Conservation (phyloP, 2,888 invertebrate genomes). For the Pachycephus smyrnensis region DNA sequence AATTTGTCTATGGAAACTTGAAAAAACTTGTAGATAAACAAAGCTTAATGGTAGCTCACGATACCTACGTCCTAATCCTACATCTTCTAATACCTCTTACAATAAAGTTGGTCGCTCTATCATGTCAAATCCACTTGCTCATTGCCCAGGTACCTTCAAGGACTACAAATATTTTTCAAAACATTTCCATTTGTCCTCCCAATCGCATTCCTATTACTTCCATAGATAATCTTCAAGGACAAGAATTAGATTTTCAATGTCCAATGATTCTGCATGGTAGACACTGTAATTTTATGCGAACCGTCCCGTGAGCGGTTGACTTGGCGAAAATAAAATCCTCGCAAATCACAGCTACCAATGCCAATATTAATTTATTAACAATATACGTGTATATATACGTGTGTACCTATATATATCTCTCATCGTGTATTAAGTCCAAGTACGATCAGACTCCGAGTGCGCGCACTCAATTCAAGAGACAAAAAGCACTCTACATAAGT, state of each 20-base stretch:
- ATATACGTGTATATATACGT: slow-evolving; percentile 25
- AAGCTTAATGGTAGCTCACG: neutral
- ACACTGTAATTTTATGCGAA: neutral
- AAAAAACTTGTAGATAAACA: neutral
- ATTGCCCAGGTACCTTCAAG: neutral
- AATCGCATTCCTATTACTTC: neutral
- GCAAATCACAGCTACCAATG: slow-evolving; percentile 30
- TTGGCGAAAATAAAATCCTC: neutral
- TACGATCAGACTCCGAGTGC: neutral
- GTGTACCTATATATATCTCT: slow-evolving; percentile 9
- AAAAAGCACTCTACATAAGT: neutral
- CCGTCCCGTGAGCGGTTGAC: neutral
- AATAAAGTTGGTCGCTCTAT: neutral
- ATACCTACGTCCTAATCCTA: neutral
- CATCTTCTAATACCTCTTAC: neutral
- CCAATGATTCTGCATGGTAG: neutral
- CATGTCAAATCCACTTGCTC: neutral
- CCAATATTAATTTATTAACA: slow-evolving; percentile 32
- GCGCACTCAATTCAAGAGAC: neutral
- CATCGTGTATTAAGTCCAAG: slow-evolving; percentile 4
- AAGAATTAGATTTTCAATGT: neutral
- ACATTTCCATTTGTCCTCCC: neutral
- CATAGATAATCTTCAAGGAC: neutral
- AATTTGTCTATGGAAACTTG: neutral
- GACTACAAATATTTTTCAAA: neutral